Percentiles rank a stretch among this genome's conserved stretches.
These are phyloP conservation scores for Trachymyrmex cornetzi DNA, from an alignment of 1,140 invertebrate genomes.

Conservation along the genomic window DNA sequence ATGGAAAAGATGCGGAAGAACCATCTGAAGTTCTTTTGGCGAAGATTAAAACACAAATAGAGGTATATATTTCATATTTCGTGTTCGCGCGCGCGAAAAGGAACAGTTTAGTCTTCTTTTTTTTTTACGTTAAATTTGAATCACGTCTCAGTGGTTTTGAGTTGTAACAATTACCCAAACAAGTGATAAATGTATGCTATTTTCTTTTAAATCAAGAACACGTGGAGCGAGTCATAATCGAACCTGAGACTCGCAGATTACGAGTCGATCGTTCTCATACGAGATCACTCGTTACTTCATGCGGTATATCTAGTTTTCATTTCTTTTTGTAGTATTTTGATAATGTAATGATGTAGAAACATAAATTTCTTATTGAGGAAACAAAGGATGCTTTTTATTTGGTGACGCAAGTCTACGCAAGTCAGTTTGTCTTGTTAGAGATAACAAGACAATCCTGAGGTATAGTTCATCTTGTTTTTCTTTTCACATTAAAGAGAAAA, in stretches of 20 bases:
- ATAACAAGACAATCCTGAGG: too few species aligned
- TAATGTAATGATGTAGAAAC: too few species aligned
- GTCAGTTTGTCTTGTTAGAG: too few species aligned
- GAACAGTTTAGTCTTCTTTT: conserved; percentile 4
- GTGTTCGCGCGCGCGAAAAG: background rate
- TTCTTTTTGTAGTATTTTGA: too few species aligned
- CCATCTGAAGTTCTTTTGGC: conserved; percentile 72
- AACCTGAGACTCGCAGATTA: background rate
- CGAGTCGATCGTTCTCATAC: background rate
- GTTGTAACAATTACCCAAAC: background rate
- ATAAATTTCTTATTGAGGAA: too few species aligned
- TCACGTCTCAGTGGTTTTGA: background rate
- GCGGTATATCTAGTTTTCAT: too few species aligned
- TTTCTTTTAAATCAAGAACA: background rate
- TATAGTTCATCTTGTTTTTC: too few species aligned
- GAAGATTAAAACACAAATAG: conserved; percentile 82
- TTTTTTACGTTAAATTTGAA: background rate
- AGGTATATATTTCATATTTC: conserved; percentile 77
- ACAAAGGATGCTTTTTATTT: too few species aligned
- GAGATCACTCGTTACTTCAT: background rate
- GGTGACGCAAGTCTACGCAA: too few species aligned
- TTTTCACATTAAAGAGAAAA: too few species aligned
- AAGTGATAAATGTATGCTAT: background rate
- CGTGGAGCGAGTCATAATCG: background rate
- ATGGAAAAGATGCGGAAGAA: conserved; percentile 59